phyloP scores from a whole-genome alignment of 2,797 vertebrate genomes.

The Sebastes ruberrimus region DNA sequence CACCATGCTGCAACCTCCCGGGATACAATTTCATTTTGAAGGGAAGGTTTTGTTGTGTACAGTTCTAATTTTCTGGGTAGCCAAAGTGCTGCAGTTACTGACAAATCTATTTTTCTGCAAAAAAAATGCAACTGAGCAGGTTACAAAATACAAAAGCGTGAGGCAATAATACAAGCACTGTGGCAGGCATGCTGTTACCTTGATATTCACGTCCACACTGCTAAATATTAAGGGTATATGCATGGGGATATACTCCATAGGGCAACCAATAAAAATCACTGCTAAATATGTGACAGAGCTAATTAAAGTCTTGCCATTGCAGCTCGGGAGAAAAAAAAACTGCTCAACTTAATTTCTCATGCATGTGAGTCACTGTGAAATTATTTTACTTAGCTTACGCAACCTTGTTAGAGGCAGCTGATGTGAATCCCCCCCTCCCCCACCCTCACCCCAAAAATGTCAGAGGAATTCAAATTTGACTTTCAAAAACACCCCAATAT shows the following conservation, averaged over 20 bases:
- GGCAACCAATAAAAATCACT: conserved; percentile 23
- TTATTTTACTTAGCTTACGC: conserved; percentile 52
- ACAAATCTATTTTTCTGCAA: neutral
- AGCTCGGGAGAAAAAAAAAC: neutral
- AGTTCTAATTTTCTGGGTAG: conserved; percentile 22
- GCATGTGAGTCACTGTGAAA: conserved; percentile 59
- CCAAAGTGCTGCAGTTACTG: conserved; percentile 17
- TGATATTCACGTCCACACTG: conserved; percentile 14
- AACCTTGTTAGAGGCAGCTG: conserved; percentile 52
- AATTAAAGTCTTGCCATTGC: conserved; percentile 54
- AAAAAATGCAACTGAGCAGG: neutral
- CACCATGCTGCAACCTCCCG: conserved; percentile 8
- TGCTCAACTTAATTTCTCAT: conserved; percentile 33
- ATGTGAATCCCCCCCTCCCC: conserved; percentile 8
- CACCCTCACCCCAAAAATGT: conserved; percentile 11
- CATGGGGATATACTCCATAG: conserved; percentile 32
- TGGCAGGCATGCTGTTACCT: neutral
- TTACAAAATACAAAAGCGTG: neutral
- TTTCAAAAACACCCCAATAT: conserved; percentile 18
- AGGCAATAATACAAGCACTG: neutral
- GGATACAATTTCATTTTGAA: conserved; percentile 53
- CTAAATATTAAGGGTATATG: conserved; percentile 27
- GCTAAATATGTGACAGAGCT: conserved; percentile 46
- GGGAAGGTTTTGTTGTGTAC: conserved; percentile 27
- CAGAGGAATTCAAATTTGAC: conserved; percentile 45